phyloP scores from a whole-genome alignment of 2,797 vertebrate species.

The Sebastes cheni region DNA sequence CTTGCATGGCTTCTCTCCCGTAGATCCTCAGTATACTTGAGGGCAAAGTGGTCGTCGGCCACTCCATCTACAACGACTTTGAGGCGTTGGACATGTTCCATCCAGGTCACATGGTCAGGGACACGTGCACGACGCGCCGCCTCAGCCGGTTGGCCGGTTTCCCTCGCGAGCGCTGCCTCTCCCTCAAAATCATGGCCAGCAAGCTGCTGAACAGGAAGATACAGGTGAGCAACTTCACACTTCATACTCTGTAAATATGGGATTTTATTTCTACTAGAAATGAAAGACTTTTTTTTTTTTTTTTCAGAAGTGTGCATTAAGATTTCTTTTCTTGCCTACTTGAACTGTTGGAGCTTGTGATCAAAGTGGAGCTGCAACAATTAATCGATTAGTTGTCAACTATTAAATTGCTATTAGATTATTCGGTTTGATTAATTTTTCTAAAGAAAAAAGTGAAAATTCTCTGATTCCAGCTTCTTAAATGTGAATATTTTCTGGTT shows the following conservation, averaged over 20 bases:
- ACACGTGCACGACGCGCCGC: constrained; percentile 81
- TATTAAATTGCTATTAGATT: too few species aligned
- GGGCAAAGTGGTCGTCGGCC: constrained; percentile 92
- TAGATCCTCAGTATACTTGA: constrained; percentile 89
- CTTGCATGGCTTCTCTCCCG: not conserved
- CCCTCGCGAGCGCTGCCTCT: constrained; percentile 54
- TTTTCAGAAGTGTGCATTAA: not conserved
- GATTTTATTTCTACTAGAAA: not conserved
- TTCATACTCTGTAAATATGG: not conserved
- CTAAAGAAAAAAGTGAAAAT: too few species aligned
- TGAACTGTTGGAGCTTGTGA: not conserved
- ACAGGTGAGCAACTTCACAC: constrained; percentile 81
- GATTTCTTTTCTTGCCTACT: not conserved
- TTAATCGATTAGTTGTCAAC: too few species aligned
- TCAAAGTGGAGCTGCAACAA: not conserved
- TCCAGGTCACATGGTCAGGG: constrained; percentile 86
- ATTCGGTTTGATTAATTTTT: too few species aligned
- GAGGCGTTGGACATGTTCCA: constrained; percentile 84
- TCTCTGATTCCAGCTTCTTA: too few species aligned
- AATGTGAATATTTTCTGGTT: too few species aligned
- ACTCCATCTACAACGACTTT: constrained; percentile 92
- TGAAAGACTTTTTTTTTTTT: too few species aligned
- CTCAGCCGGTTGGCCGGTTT: constrained; percentile 79
- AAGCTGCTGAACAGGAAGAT: constrained; percentile 88
- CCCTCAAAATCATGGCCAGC: constrained; percentile 86